Conservation (phyloP, 92 coral and sea anemone species). For the Bergia sp. region DNA sequence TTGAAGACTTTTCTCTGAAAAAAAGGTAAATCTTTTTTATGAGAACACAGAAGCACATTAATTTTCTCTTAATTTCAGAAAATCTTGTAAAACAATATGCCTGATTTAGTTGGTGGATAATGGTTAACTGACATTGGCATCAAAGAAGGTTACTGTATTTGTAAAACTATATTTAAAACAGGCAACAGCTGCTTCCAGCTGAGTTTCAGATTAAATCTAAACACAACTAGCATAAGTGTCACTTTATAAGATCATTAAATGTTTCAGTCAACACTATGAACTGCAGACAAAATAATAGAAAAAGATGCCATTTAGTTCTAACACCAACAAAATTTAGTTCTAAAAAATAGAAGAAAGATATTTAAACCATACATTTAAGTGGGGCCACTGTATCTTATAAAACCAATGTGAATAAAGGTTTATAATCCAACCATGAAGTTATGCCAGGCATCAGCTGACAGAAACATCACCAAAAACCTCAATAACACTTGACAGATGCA, state of each 20-base stretch:
- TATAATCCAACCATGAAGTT: background rate
- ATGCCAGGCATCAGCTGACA: background rate
- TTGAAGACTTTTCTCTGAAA: constrained; percentile 79
- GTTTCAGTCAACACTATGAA: background rate
- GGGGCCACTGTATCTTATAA: background rate
- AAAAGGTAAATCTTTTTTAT: background rate
- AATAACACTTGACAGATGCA: background rate
- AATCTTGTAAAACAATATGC: background rate
- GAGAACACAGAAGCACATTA: background rate
- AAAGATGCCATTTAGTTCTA: background rate
- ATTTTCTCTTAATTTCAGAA: background rate
- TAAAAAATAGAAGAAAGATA: background rate
- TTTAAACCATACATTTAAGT: too few relatives aligned
- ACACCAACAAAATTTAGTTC: background rate
- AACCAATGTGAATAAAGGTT: background rate
- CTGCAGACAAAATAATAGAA: background rate
- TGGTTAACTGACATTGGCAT: background rate
- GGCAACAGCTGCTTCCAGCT: background rate
- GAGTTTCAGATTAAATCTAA: background rate
- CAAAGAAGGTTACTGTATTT: background rate
- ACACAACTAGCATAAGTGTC: background rate
- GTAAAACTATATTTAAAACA: background rate
- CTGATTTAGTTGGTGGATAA: background rate
- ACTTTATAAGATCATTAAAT: too few relatives aligned
- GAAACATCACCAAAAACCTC: background rate